phyloP scores from a whole-genome alignment of 2,888 invertebrate species.

The Microplitis deprimator region DNA sequence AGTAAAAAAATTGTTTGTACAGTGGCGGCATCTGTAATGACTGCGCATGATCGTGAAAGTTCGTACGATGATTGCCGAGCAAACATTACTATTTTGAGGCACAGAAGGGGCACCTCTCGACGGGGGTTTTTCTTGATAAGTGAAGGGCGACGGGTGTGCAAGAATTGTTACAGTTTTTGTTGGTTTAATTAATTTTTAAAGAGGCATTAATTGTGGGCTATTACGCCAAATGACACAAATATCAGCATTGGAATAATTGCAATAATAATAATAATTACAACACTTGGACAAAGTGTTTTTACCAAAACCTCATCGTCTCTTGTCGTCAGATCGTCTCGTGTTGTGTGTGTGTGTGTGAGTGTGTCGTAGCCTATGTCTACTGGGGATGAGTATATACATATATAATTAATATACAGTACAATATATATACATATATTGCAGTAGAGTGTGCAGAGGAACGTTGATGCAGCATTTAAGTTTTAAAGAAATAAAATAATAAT shows the following conservation, averaged over 20 bases:
- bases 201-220: background rate
- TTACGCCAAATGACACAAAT: background rate
- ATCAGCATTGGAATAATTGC: background rate
- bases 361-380: background rate
- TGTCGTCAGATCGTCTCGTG: constrained; percentile 6
- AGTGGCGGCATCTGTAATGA: constrained; percentile 56
- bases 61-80: constrained; percentile 62
- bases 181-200: constrained; percentile 54
- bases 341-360: background rate
- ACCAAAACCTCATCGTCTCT: constrained; percentile 1
- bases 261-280: background rate
- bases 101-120: constrained; percentile 66
- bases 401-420: constrained; percentile 13
- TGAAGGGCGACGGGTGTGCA: constrained; percentile 62
- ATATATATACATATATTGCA: background rate
- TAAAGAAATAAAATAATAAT: background rate
- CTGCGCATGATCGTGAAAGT: constrained; percentile 48
- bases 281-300: constrained; percentile 9
- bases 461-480: constrained; percentile 5
- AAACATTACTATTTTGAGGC: constrained; percentile 69
- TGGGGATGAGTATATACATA: constrained; percentile 10
- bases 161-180: constrained; percentile 52
- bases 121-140: constrained; percentile 64
- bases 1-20: background rate
- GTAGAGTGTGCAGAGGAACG: constrained; percentile 12